Base-by-base conservation (phyloP, 2,888 invertebrate genomes). In the Chymomyza caudatula region DNA sequence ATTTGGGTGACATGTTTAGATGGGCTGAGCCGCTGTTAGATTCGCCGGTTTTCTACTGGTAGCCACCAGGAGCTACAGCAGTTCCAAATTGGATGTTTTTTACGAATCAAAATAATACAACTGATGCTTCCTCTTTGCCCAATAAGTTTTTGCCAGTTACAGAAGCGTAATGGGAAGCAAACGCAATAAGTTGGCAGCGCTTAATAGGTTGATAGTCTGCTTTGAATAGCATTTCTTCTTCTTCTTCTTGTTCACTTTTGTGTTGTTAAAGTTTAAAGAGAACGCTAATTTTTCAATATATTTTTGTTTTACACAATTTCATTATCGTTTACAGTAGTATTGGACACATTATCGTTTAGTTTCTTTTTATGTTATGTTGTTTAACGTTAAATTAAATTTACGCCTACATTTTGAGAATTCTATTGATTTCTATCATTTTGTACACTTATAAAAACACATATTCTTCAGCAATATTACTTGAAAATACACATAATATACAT, bases 1-100 rank as follows among this genome's bases (percentile, higher is more conserved):
- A 95, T 76, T 93, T 93, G 80, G 94, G 92, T 67, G 92, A 90
- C 89, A 92, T 91, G 91, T 17, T 19, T 47, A 47, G 15, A 15
- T 19, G 6, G 29, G 11, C 11, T 37, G n/a, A n/a, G 29, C 29
- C 8, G 29, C 29, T 47, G 5, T 13, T 47, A 47, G 5, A 17
- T 19, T 8, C 22, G 44, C 63, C 65, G 63, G 60, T 64, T 71
- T 49, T 44, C 43, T 64, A 44, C 65, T 74, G 74, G 61, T 55
- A 44, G 22, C 25, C 68, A 64, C 74, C 74, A 68, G 74, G 49
- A 60, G 43, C 63, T 54, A 55, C 65, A 64, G 67, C 74, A 65
- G 63, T 37, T 37, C 29, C 29, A 37, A 37, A 37, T 37, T 37
- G 29, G 29, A 37, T 11, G 29, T 37, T 37, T 37, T 37, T 11